phyloP scores from a whole-genome alignment of 1,140 invertebrate species.

The Drosophila ficusphila region DNA sequence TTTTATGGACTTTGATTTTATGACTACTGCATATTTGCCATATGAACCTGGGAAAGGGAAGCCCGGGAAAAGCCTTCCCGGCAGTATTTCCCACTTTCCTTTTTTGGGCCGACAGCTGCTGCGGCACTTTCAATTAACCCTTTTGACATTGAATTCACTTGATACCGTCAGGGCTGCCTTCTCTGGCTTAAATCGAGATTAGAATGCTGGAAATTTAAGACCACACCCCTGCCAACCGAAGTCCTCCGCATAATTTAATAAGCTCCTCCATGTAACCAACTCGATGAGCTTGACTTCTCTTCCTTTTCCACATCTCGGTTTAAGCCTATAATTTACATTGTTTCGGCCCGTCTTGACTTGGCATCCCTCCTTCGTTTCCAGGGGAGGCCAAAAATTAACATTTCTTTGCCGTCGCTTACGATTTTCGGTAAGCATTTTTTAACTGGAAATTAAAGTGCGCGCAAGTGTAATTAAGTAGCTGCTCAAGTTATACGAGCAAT shows the following conservation, averaged over 20 bases:
- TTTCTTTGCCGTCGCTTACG: constrained; percentile 43
- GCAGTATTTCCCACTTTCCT: constrained; percentile 6
- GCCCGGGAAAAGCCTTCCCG: not conserved
- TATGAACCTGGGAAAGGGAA: not conserved
- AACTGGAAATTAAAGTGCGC: constrained; percentile 78
- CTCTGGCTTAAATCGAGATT: constrained; percentile 66
- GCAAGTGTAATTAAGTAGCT: constrained; percentile 82
- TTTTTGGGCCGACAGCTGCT: constrained; percentile 36
- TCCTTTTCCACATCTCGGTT: constrained; percentile 19
- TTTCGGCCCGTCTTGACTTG: constrained; percentile 73
- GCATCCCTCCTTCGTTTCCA: constrained; percentile 6
- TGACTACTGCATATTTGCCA: constrained; percentile 38
- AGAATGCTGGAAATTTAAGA: constrained; percentile 59
- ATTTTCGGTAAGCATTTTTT: constrained; percentile 43
- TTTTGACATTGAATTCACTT: constrained; percentile 74
- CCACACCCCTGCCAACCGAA: constrained; percentile 16
- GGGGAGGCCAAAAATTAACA: constrained; percentile 50
- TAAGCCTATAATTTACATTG: constrained; percentile 82
- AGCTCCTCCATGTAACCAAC: constrained; percentile 58
- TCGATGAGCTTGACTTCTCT: constrained; percentile 10
- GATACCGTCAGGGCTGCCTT: constrained; percentile 20
- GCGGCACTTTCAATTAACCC: constrained; percentile 59
- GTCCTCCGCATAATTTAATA: constrained; percentile 67
- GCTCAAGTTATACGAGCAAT: constrained; percentile 47
- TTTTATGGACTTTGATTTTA: constrained; percentile 67